Evolutionary conservation across 2,113 vertebrate species (phyloP), one percentile per base, ranked within the genome.

Genomic region (Abramis brama): DNA sequence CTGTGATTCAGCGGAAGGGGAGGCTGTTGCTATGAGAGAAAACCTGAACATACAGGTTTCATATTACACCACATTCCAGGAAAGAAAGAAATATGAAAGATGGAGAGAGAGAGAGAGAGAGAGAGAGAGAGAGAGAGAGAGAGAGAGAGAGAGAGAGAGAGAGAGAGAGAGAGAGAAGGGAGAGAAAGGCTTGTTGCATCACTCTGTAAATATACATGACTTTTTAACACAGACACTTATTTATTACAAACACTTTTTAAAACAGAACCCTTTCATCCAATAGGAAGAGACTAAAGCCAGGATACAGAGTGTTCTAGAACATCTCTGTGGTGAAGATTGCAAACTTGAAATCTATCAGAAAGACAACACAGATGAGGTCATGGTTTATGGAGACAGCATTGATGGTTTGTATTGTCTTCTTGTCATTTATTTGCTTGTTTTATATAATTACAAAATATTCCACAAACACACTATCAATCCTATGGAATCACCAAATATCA

Each of bases 331-430:
- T 21, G 89, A 92, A 23, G 89, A 93, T 86, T 94, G 94, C 64
- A 92, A 93, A 21, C 90, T 95, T 2, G 89, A 94, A n/a, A 82
- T 95, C 85, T 94, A 90, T 87, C 94, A 95, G 87, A 90, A 93
- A 77, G 90, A 92, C 85, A 79, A 92, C 85, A 75, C 93, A 0
- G 82, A 93, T 17, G 84, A 94, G 86, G 86, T 94, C 75, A 30
- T 95, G 21, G 89, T 95, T n/a, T 91, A 93, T 75, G 94, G 95
- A 71, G 88, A 92, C 66, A 92, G 91, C 52, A 91, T 95, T n/a
- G 92, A 95, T 93, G 94, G 95, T 95, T 52, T 87, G 92, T 52
- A 21, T 77, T 33, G 50, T 30, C n/a, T 27, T 88, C 21, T 21
- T 6, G 12, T 59, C 5, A 10, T 47, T n/a, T n/a, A n/a, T n/a